phyloP scores from a whole-genome alignment of 2,113 vertebrate genomes.

The Ursus arctos region DNA sequence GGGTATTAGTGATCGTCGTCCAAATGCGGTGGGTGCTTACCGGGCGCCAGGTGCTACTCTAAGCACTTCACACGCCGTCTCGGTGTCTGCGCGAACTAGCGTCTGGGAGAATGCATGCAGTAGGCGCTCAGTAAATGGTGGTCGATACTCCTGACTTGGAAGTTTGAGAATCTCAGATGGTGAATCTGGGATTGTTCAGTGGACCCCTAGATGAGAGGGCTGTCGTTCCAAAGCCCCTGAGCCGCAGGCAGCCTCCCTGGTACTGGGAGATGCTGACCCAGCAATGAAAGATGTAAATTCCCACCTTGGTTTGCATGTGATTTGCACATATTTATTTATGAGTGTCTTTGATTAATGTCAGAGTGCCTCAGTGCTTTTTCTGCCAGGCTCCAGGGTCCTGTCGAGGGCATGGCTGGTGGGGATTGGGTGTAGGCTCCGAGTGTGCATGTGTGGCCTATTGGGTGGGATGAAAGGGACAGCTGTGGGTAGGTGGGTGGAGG shows the following conservation, averaged over 20 bases:
- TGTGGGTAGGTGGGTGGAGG: neutral
- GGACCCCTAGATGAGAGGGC: neutral
- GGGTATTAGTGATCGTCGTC: neutral
- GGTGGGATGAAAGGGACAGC: neutral
- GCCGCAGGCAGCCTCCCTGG: neutral
- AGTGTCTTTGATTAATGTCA: constrained; percentile 77
- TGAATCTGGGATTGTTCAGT: neutral
- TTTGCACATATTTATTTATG: constrained; percentile 80
- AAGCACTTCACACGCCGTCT: neutral
- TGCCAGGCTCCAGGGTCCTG: constrained; percentile 39
- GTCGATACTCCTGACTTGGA: neutral
- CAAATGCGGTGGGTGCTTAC: neutral
- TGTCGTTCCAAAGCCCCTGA: constrained; percentile 15
- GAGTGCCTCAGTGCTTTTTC: constrained; percentile 63
- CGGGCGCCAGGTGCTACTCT: neutral
- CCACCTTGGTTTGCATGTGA: constrained; percentile 76
- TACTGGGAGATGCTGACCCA: constrained; percentile 71
- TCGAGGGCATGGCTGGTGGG: neutral
- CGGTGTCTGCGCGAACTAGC: neutral
- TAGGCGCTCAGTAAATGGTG: neutral
- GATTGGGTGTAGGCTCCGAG: neutral
- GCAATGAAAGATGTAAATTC: constrained; percentile 72
- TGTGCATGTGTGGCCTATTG: neutral
- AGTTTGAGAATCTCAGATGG: constrained; percentile 19
- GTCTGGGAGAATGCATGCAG: neutral